Evolutionary conservation across 2,113 vertebrate species (phyloP).

Genomic region (Cyphomyrus plagiostoma): DNA sequence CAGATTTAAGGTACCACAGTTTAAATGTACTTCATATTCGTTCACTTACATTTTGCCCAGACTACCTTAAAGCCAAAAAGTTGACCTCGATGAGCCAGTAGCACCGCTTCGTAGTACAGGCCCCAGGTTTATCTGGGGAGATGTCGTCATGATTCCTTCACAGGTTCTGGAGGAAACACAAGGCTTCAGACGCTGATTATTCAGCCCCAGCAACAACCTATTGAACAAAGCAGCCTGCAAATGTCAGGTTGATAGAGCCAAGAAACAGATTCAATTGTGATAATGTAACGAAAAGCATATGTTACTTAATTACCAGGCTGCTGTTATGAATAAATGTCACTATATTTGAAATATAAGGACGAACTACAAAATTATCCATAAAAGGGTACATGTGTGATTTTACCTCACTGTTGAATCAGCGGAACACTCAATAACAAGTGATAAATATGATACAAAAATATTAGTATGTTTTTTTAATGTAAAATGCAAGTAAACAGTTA

Average conservation of each 20-base stretch:
- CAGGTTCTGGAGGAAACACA: neutral
- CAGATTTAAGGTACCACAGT: too few species aligned
- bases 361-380: neutral
- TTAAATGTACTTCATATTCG: too few species aligned
- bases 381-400: neutral
- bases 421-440: neutral
- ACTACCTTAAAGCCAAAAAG: too few species aligned
- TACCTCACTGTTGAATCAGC: neutral
- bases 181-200: neutral
- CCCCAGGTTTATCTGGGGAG: neutral
- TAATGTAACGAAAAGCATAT: neutral
- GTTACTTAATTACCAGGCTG: neutral
- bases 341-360: neutral
- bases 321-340: neutral
- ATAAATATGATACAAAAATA: neutral
- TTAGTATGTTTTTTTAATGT: neutral
- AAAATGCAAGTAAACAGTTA: neutral
- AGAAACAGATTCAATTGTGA: neutral
- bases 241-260: neutral
- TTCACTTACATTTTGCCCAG: too few species aligned
- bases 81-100: too few species aligned
- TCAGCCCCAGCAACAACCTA: neutral
- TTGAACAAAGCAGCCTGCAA: neutral
- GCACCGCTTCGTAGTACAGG: too few species aligned
- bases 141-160: neutral